Conservation (phyloP, 2,113 vertebrate species). For the Ceyx cyanopectus region DNA sequence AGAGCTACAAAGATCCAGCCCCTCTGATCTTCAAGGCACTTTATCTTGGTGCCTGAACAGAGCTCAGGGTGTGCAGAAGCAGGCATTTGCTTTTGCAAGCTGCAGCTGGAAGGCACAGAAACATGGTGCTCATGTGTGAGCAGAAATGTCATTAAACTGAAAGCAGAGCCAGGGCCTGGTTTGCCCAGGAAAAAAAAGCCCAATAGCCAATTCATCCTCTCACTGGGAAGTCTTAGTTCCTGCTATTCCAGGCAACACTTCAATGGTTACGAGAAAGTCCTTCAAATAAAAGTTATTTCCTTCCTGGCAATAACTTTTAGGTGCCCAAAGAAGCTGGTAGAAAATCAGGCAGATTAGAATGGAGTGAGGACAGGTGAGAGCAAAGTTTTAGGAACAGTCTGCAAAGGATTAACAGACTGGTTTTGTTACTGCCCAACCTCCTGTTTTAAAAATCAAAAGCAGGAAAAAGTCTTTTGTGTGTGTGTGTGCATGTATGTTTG, state of each 20-base stretch:
- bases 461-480: not conserved
- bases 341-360: not conserved
- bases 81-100: not conserved
- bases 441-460: not conserved
- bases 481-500: not conserved
- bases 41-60: not conserved
- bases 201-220: not conserved
- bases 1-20: not conserved
- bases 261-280: not conserved
- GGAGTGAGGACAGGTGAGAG: not conserved
- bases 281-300: not conserved
- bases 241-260: not conserved
- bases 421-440: not conserved
- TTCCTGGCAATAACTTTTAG: not conserved
- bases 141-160: not conserved
- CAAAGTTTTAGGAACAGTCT: not conserved
- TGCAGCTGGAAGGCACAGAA: not conserved
- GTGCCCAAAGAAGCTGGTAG: not conserved
- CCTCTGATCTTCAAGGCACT: not conserved
- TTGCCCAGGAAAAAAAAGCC: not conserved
- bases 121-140: fast-evolving
- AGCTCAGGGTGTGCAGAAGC: not conserved
- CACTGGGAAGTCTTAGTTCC: not conserved
- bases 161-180: not conserved
- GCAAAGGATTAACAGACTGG: not conserved